Conservation (phyloP, 2,797 vertebrate species). For the Peromyscus eremicus region DNA sequence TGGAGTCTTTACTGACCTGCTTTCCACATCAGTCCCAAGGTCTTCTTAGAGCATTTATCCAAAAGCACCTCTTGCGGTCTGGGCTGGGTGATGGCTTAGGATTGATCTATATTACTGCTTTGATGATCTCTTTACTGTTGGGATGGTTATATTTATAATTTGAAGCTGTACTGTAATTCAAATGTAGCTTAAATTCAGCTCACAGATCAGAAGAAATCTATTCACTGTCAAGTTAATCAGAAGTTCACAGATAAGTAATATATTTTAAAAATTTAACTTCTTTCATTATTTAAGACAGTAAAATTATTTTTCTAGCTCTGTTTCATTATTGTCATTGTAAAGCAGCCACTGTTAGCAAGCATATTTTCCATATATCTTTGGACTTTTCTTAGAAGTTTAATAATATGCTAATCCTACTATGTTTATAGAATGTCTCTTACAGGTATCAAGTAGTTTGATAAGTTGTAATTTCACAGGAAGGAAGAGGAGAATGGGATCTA, state of each 20-base stretch:
- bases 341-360: slow-evolving; percentile 75
- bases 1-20: slow-evolving; percentile 96
- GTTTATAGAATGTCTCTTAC: slow-evolving; percentile 52
- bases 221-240: slow-evolving; percentile 65
- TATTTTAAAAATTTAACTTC: slow-evolving; percentile 81
- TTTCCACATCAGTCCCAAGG: slow-evolving; percentile 87
- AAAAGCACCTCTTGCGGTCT: background rate
- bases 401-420: slow-evolving; percentile 12
- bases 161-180: slow-evolving; percentile 53
- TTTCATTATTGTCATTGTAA: slow-evolving; percentile 75
- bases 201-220: slow-evolving; percentile 51
- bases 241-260: slow-evolving; percentile 77
- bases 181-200: slow-evolving; percentile 54
- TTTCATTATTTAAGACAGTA: slow-evolving; percentile 80
- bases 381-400: slow-evolving; percentile 60
- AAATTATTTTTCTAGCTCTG: slow-evolving; percentile 83
- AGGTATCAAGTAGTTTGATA: background rate
- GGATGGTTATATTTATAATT: slow-evolving; percentile 20
- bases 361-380: slow-evolving; percentile 57
- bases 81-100: slow-evolving; percentile 55
- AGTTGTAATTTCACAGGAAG: slow-evolving; percentile 42
- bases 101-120: slow-evolving; percentile 59
- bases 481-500: slow-evolving; percentile 55
- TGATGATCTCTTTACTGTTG: slow-evolving; percentile 81
- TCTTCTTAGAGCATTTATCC: slow-evolving; percentile 62